Percentiles rank a stretch among this genome's conserved stretches.
Conservation (phyloP, 2,113 vertebrate species). For the Vireo altiloquus region DNA sequence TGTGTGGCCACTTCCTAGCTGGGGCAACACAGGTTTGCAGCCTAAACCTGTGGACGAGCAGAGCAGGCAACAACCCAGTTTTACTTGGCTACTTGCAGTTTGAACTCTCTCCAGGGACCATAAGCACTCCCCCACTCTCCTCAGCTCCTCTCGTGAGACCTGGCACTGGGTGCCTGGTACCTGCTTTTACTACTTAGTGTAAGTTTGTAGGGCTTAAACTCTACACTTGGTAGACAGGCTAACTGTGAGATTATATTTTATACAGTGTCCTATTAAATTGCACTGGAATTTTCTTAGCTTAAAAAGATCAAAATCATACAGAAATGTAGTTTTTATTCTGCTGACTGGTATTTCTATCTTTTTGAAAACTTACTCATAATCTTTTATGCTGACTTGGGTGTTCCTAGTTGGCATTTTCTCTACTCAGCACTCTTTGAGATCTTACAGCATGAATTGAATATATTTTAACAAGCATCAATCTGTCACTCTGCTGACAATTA, state of each 20-base stretch:
- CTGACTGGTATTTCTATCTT: neutral
- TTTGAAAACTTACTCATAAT: neutral
- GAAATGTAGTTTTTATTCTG: slow-evolving; percentile 6
- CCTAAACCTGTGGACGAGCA: neutral
- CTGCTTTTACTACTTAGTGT: neutral
- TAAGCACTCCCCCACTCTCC: neutral
- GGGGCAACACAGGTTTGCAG: neutral
- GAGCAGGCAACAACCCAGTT: neutral
- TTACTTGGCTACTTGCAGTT: accelerated
- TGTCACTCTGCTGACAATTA: slow-evolving; percentile 1
- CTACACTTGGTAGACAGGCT: neutral
- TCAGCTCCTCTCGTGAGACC: neutral
- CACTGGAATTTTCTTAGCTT: neutral
- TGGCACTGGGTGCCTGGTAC: neutral
- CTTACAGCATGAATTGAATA: neutral
- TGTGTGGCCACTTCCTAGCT: neutral
- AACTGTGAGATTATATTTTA: neutral
- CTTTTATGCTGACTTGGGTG: neutral
- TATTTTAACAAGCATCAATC: slow-evolving; percentile 1
- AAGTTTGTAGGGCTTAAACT: neutral
- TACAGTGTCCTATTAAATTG: neutral
- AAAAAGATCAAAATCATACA: neutral
- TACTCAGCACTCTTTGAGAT: neutral
- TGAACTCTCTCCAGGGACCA: neutral
- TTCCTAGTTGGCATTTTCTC: slow-evolving; percentile 4